Conservation (phyloP, 2,113 vertebrate genomes). For the Epinephelus fuscoguttatus region DNA sequence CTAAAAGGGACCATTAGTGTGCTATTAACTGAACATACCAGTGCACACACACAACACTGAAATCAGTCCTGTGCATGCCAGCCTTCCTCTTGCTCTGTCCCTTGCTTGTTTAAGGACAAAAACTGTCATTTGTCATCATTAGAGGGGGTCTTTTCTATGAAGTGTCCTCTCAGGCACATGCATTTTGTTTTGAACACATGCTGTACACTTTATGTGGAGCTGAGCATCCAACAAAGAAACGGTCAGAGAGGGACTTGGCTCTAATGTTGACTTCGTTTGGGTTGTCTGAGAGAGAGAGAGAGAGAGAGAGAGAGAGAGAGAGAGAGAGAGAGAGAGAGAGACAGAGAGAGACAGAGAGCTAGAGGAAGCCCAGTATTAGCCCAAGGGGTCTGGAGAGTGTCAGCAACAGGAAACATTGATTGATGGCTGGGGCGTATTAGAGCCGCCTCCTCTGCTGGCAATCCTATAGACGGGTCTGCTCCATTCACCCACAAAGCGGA, state of each 20-base stretch:
- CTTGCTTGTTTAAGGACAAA: slow-evolving; percentile 20
- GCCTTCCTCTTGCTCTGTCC: neutral
- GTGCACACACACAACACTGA: neutral
- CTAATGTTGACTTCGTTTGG: slow-evolving; percentile 29
- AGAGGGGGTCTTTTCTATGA: slow-evolving; percentile 8
- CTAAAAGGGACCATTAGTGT: slow-evolving; percentile 31
- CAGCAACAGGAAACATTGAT: slow-evolving; percentile 79
- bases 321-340: no score
- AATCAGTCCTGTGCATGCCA: slow-evolving; percentile 4
- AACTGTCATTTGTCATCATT: slow-evolving; percentile 54
- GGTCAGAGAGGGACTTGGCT: neutral
- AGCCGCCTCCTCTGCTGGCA: slow-evolving; percentile 45
- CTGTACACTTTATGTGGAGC: slow-evolving; percentile 3
- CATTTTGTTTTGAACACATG: slow-evolving; percentile 6
- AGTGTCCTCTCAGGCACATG: neutral
- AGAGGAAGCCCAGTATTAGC: slow-evolving; percentile 64
- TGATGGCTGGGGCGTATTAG: slow-evolving; percentile 65
- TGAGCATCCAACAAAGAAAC: slow-evolving; percentile 13
- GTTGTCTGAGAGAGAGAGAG: slow-evolving; percentile 22
- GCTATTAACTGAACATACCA: slow-evolving; percentile 32
- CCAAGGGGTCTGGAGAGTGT: slow-evolving; percentile 71
- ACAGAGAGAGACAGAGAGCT: slow-evolving; percentile 27
- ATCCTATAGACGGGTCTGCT: slow-evolving; percentile 31
- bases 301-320: neutral
- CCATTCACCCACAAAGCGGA: slow-evolving; percentile 44